Percentiles rank a stretch among this genome's conserved stretches.
Evolutionary conservation across 2,888 invertebrate species (phyloP).

Genomic region (Coremacera marginata): DNA sequence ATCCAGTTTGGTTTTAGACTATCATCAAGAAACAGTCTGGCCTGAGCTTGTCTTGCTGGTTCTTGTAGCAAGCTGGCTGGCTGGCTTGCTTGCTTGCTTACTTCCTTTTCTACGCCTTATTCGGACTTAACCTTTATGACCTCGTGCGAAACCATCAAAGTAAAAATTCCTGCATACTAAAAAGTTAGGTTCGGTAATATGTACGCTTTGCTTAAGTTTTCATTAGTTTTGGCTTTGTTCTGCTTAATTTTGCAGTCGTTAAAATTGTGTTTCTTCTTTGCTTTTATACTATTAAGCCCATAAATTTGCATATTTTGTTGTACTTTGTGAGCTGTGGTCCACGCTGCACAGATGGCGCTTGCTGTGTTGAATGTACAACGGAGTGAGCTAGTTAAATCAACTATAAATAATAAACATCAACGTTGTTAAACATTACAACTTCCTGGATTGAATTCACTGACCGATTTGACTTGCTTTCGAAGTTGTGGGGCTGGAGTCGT

Average conservation of each 20-base stretch:
- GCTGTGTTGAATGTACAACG: neutral
- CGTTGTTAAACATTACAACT: constrained; percentile 32
- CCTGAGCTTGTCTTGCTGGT: neutral
- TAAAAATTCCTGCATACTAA: constrained; percentile 22
- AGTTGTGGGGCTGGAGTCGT: constrained; percentile 1
- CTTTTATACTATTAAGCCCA: neutral
- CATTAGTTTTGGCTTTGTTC: constrained; percentile 15
- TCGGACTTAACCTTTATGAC: constrained; percentile 36
- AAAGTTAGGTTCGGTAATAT: neutral
- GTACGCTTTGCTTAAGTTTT: neutral
- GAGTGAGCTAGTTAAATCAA: constrained; percentile 23
- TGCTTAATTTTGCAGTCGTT: constrained; percentile 31
- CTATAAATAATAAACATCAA: constrained; percentile 34
- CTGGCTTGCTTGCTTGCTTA: neutral
- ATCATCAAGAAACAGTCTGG: neutral
- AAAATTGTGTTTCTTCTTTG: constrained; percentile 6
- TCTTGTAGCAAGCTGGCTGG: neutral
- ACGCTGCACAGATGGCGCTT: constrained; percentile 27
- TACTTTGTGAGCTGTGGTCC: neutral
- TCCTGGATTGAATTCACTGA: constrained; percentile 4
- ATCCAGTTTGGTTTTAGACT: constrained; percentile 13
- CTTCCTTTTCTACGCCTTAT: constrained; percentile 28
- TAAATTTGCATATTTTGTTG: constrained; percentile 32
- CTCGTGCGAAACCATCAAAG: constrained; percentile 41
- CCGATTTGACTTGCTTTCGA: neutral